Evolutionary conservation across 2,113 vertebrate species (phyloP).

Genomic region (Scytalopus superciliaris): DNA sequence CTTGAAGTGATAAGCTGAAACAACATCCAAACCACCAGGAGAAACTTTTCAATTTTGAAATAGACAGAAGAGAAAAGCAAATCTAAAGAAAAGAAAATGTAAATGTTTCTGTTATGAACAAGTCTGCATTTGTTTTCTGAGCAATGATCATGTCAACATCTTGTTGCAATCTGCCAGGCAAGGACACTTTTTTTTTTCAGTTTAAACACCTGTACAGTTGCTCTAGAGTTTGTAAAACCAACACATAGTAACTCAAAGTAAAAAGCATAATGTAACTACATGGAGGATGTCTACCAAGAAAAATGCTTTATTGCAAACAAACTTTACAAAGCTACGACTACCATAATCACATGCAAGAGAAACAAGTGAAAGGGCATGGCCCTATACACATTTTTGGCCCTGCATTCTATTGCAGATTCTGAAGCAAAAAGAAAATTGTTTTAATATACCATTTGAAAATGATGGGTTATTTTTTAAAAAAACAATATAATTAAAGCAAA

Average conservation of each 20-base stretch:
- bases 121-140: background rate
- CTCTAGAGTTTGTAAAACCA: background rate
- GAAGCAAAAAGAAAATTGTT: background rate
- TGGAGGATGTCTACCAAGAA: background rate
- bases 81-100: background rate
- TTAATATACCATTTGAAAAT: too few relatives aligned
- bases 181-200: background rate
- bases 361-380: background rate
- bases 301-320: background rate
- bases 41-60: background rate
- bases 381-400: background rate
- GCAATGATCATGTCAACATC: background rate
- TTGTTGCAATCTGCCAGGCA: background rate
- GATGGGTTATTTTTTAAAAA: too few relatives aligned
- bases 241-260: background rate
- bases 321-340: background rate
- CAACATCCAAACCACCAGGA: background rate
- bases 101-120: background rate
- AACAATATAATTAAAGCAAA: background rate
- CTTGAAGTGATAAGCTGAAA: background rate
- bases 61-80: background rate
- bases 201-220: background rate
- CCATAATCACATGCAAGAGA: background rate
- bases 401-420: background rate
- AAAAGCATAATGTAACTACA: background rate